Base-by-base conservation (phyloP, 2,888 invertebrate species). In the Dyspetes luteomarginatus region DNA sequence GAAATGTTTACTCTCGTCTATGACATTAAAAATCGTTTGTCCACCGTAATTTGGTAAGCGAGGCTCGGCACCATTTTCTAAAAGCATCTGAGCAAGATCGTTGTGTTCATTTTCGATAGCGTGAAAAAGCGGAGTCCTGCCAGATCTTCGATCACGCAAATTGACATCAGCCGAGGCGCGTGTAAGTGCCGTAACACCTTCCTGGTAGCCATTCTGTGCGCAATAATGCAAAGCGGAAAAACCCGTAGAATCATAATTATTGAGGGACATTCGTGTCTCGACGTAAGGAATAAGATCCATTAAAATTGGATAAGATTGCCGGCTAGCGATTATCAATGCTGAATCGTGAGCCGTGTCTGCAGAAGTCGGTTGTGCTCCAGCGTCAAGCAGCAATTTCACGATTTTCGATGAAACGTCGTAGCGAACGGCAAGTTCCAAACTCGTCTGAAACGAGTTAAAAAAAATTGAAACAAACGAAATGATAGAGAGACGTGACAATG, bases 161-260 rank as follows among this genome's bases (percentile, higher is more conserved):
- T 92, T 89, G 3, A 90, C 68, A 30, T 89, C 82, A 0, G 87
- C 89, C 2, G 87, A 88, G 2, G 82, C 82, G 22, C 62, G n/a
- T 22, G 90, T 5, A 5, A 92, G 83, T 3, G 82, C 76, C 0
- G 12, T 72, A 0, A 86, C 78, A 9, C 89, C 90, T 19, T 86
- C 72, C 0, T 85, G 5, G 81, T 90, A 84, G 4, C 87, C 87
- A 4, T 79, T 62, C 52, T 85, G 85, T 0, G 89, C 85, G 67
- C 91, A 91, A 64, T 91, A 87, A 77, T 92, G 91, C n/a, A 92
- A 50, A 24, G 91, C 87, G 0, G 90, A 85, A 1, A 88, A 85
- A 62, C 91, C 91, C 90, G 43, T 7, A 0, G 85, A 82, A 78
- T 89, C 88, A 3, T 83, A 78, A 71, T 77, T 65, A 72, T 90